A percentile compares a stretch with the other conserved stretches of the same genome.
Conservation (phyloP, 2,113 vertebrate species). For the Crotalus horridus region DNA sequence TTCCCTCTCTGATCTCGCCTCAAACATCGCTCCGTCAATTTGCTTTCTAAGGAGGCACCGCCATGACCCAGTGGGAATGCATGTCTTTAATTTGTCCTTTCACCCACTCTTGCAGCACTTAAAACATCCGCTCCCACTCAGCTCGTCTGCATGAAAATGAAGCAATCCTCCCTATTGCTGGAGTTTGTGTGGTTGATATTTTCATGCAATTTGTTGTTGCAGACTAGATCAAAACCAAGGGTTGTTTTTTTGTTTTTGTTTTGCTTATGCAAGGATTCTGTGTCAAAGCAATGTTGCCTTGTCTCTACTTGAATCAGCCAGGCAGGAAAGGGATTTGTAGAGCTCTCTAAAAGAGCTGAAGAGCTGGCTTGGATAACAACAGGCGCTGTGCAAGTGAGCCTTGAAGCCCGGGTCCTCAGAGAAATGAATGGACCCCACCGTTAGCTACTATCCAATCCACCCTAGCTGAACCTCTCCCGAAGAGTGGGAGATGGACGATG, state of each 20-base stretch:
- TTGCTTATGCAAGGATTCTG: conserved; percentile 50
- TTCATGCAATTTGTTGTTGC: neutral
- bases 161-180: too few relatives aligned
- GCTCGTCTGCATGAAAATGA: neutral
- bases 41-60: conserved; percentile 49
- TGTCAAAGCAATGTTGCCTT: conserved; percentile 52
- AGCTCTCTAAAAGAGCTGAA: neutral
- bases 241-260: neutral
- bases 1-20: conserved; percentile 26
- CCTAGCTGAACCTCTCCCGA: neutral
- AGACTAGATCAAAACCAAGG: conserved; percentile 12
- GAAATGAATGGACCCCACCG: neutral
- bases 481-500: neutral
- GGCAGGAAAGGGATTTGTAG: neutral
- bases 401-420: neutral
- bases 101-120: neutral
- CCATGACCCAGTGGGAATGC: conserved; percentile 30
- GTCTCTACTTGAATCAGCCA: conserved; percentile 20
- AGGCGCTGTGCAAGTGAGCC: neutral
- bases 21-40: conserved; percentile 24
- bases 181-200: neutral
- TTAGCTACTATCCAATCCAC: neutral
- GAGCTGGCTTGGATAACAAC: neutral
- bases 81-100: conserved; percentile 59
- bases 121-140: neutral